These are phyloP conservation scores for Syrphus vitripennis DNA, from an alignment of 2,888 invertebrate genomes.

Conservation along the genomic window DNA sequence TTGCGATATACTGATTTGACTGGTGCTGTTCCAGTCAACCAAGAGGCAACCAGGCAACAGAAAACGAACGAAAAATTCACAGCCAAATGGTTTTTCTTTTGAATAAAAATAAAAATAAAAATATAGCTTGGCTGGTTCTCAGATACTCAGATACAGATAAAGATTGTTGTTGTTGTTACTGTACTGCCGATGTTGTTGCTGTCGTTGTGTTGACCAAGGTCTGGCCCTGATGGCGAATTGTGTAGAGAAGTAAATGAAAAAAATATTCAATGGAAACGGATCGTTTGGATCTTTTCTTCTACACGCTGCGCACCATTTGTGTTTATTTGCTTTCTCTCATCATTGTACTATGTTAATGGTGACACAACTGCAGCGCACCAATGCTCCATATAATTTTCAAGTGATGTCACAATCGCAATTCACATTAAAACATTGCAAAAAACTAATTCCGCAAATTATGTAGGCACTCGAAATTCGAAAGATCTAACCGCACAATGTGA, in stretches of 20 bases:
- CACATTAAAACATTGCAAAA: neutral
- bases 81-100: neutral
- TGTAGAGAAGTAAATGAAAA: neutral
- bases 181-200: too few species aligned
- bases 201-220: constrained; percentile 64
- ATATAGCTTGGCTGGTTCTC: neutral
- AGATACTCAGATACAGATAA: neutral
- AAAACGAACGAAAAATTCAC: neutral
- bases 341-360: neutral
- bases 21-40: neutral
- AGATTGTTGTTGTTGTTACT: too few species aligned
- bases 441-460: neutral
- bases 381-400: constrained; percentile 20
- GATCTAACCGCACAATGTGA: neutral
- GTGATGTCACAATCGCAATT: constrained; percentile 49
- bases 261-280: neutral
- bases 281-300: neutral
- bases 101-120: neutral
- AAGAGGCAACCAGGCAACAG: neutral
- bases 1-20: constrained; percentile 15
- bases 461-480: neutral
- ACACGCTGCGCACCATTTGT: neutral
- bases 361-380: constrained; percentile 15
- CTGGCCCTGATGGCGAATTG: constrained; percentile 8
- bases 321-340: constrained; percentile 18